Conservation (phyloP, 2,113 vertebrate species). For the Sminthopsis crassicaudata region DNA sequence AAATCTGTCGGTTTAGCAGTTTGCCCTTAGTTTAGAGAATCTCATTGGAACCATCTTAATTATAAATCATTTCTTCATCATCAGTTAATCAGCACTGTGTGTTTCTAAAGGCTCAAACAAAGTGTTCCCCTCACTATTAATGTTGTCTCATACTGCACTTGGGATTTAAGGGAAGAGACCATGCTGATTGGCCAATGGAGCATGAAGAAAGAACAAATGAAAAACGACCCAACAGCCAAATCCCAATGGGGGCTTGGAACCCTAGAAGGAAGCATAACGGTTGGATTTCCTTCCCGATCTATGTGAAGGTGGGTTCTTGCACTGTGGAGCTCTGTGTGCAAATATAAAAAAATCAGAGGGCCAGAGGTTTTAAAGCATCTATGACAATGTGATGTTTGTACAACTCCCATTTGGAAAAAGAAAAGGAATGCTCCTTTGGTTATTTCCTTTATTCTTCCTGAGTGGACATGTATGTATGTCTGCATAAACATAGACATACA, state of each 20-base stretch:
- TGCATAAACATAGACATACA: neutral
- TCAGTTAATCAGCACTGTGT: conserved; percentile 45
- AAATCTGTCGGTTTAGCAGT: neutral
- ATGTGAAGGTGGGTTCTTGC: conserved; percentile 11
- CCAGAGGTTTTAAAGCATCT: conserved; percentile 26
- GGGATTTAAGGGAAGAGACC: conserved; percentile 29
- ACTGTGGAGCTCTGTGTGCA: conserved; percentile 14
- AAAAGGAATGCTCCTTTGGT: conserved; percentile 42
- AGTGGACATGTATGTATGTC: neutral
- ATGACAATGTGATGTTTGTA: neutral
- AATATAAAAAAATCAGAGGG: conserved; percentile 67
- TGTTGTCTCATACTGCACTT: neutral
- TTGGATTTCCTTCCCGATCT: conserved; percentile 15
- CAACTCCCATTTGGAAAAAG: conserved; percentile 43
- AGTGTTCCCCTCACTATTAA: conserved; percentile 33
- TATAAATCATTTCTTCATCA: conserved; percentile 60
- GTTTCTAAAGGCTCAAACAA: conserved; percentile 58
- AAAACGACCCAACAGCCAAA: conserved; percentile 56
- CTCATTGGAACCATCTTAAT: conserved; percentile 39
- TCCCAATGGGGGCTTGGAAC: conserved; percentile 57
- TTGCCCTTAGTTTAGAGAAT: conserved; percentile 41
- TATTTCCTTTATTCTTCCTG: conserved; percentile 4
- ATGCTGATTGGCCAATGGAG: conserved; percentile 72
- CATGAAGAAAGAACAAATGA: conserved; percentile 72
- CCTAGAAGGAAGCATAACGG: conserved; percentile 63